Percentiles rank a stretch among this genome's conserved stretches.
Conservation (phyloP, 2,888 invertebrate genomes). For the Eledona agricola region DNA sequence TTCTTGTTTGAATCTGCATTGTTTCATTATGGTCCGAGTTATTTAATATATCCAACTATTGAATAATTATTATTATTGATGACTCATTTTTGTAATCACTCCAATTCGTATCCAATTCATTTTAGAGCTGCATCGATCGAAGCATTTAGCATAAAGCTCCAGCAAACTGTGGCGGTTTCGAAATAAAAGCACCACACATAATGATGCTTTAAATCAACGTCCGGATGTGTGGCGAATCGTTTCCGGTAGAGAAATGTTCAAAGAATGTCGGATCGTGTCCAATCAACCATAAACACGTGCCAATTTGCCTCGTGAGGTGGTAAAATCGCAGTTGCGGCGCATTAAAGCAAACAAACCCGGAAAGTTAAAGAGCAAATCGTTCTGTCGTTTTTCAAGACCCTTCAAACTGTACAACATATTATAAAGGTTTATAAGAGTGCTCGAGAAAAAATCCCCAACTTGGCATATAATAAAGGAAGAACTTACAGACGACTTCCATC, state of each 20-base stretch:
- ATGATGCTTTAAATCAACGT: slow-evolving; percentile 29
- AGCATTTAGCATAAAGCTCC: slow-evolving; percentile 27
- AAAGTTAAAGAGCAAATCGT: too few relatives aligned
- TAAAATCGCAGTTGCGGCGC: slow-evolving; percentile 14
- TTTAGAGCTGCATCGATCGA: slow-evolving; percentile 18
- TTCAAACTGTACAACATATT: too few relatives aligned
- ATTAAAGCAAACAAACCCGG: slow-evolving; percentile 21
- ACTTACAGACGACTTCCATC: slow-evolving; percentile 85
- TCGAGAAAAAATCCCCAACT: too few relatives aligned
- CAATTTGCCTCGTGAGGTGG: slow-evolving; percentile 24
- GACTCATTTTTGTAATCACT: slow-evolving; percentile 22
- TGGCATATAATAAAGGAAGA: too few relatives aligned
- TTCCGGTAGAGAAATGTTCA: slow-evolving; percentile 28
- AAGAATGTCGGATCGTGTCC: slow-evolving; percentile 31
- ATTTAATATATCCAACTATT: too few relatives aligned
- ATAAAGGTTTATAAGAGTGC: too few relatives aligned
- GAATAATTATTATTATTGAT: too few relatives aligned
- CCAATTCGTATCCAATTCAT: slow-evolving; percentile 26
- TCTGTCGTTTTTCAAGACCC: too few relatives aligned
- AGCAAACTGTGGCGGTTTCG: slow-evolving; percentile 12
- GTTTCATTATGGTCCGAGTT: too few relatives aligned
- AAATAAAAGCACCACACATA: slow-evolving; percentile 28
- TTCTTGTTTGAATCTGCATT: too few relatives aligned
- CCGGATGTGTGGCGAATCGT: slow-evolving; percentile 27
- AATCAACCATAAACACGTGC: slow-evolving; percentile 28